phyloP scores from a whole-genome alignment of 2,888 invertebrate species.

The Nymphalis urticae region DNA sequence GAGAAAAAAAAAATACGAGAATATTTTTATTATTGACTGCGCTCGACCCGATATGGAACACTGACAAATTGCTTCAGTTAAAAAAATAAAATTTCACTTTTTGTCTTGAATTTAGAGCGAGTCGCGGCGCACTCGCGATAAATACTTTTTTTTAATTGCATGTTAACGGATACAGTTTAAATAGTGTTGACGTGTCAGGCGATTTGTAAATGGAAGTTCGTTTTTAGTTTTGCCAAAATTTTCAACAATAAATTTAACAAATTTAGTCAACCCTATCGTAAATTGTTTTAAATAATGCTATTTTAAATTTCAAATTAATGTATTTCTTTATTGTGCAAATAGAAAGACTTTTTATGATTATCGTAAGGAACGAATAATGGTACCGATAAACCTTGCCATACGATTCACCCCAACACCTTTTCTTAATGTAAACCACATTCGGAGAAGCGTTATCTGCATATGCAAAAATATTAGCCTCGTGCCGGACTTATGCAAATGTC shows the following conservation, averaged over 20 bases:
- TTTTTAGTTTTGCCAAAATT: conserved; percentile 39
- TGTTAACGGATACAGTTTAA: conserved; percentile 49
- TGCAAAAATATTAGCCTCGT: conserved; percentile 65
- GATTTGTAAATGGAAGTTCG: conserved; percentile 42
- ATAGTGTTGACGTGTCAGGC: conserved; percentile 59
- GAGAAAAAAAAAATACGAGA: conserved; percentile 63
- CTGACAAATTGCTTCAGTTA: conserved; percentile 76
- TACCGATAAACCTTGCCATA: conserved; percentile 45
- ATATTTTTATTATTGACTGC: conserved; percentile 75
- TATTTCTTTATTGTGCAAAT: conserved; percentile 8
- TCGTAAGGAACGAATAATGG: conserved; percentile 46
- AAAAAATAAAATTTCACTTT: conserved; percentile 58
- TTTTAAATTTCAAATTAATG: conserved; percentile 16
- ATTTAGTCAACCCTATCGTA: conserved; percentile 30
- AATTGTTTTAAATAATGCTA: conserved; percentile 25
- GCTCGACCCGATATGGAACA: conserved; percentile 66
- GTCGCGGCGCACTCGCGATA: conserved; percentile 51
- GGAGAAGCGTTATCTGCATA: conserved; percentile 34
- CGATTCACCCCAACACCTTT: conserved; percentile 31
- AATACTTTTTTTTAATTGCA: conserved; percentile 59
- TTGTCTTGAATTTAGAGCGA: conserved; percentile 49
- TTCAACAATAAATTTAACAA: conserved; percentile 40
- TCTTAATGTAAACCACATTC: conserved; percentile 27
- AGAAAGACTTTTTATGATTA: conserved; percentile 40
- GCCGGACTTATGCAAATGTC: conserved; percentile 77